Percentiles rank a stretch among this genome's conserved stretches.
phyloP scores from a whole-genome alignment of 2,888 invertebrate genomes.

The Rhogogaster chlorosoma region DNA sequence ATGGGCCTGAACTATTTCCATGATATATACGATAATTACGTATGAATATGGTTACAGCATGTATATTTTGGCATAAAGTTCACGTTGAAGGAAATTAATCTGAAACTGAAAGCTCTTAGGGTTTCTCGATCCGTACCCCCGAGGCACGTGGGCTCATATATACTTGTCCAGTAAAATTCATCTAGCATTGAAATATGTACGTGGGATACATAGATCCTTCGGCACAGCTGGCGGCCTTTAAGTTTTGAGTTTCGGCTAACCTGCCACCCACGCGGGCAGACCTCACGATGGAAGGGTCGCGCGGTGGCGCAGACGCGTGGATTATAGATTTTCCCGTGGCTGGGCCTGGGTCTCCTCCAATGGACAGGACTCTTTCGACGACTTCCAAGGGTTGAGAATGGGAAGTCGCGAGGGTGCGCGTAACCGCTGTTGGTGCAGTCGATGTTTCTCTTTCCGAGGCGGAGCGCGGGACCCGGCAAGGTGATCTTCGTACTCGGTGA shows the following conservation, averaged over 20 bases:
- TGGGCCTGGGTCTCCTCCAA: constrained; percentile 48
- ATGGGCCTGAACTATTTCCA: neutral
- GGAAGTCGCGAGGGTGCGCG: constrained; percentile 56
- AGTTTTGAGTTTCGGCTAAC: constrained; percentile 27
- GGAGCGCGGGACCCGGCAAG: constrained; percentile 50
- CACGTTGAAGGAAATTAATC: neutral
- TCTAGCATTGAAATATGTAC: neutral
- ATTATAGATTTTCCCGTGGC: constrained; percentile 75
- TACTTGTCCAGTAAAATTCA: neutral
- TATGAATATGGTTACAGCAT: neutral
- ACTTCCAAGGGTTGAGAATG: constrained; percentile 48
- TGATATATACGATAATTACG: neutral
- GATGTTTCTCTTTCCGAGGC: constrained; percentile 58
- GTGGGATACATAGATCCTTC: neutral
- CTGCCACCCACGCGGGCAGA: constrained; percentile 33
- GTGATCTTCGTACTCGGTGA: constrained; percentile 51
- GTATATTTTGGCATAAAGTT: neutral
- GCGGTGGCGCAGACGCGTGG: constrained; percentile 73
- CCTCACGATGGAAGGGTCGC: constrained; percentile 27
- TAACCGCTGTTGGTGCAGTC: constrained; percentile 61
- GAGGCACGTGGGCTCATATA: neutral
- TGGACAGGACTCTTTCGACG: constrained; percentile 53
- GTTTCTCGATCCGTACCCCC: neutral
- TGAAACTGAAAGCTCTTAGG: neutral
- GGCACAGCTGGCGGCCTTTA: constrained; percentile 4